Evolutionary conservation across 2,113 vertebrate species (phyloP).

Genomic region (Neotoma lepida): DNA sequence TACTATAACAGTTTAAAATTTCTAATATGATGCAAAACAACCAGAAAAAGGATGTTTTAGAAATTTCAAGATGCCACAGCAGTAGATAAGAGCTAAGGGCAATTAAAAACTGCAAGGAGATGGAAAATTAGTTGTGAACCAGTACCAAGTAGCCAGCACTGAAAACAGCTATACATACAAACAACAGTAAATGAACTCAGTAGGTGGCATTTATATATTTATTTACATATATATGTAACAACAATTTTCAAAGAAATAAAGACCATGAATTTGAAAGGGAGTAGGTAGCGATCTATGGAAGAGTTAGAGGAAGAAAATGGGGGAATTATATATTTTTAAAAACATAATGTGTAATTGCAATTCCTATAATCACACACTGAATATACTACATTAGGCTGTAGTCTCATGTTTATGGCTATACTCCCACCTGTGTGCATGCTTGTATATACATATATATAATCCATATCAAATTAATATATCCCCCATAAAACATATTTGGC

Average conservation of each 20-base stretch:
- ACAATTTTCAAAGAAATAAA: background rate
- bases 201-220: background rate
- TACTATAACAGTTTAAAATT: background rate
- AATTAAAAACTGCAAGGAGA: background rate
- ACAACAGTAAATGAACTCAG: background rate
- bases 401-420: background rate
- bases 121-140: background rate
- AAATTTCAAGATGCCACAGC: background rate
- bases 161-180: background rate
- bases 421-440: background rate
- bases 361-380: background rate
- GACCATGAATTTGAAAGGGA: background rate
- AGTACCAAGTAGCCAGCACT: background rate
- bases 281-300: background rate
- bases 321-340: no score
- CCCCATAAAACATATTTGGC: background rate
- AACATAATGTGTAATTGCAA: background rate
- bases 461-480: background rate
- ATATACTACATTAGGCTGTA: background rate
- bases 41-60: background rate
- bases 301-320: no score
- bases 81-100: background rate
- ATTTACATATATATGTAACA: background rate
- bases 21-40: background rate
- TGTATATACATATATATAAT: rapidly evolving